Percentiles rank a stretch among this genome's conserved stretches.
Conservation (phyloP, 1,140 invertebrate genomes). For the Bombus soroeensis region DNA sequence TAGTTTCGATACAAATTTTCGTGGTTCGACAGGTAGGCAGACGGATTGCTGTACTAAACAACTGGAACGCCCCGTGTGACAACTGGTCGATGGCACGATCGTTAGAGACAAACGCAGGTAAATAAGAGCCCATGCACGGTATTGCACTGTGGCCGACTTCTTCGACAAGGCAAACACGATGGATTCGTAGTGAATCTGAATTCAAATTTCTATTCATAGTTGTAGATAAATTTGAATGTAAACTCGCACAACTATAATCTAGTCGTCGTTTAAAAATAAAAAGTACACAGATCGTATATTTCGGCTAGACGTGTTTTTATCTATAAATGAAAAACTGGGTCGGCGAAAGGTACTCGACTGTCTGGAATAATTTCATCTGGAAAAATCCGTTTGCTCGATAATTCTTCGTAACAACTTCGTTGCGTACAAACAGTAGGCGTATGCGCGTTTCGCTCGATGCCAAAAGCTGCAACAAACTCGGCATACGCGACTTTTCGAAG, state of each 20-base stretch:
- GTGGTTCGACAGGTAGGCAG: neutral
- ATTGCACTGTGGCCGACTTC: neutral
- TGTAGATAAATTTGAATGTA: neutral
- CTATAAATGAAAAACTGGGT: neutral
- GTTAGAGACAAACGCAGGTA: constrained; percentile 3
- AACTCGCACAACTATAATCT: neutral
- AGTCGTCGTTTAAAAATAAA: neutral
- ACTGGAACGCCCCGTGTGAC: neutral
- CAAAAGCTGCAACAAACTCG: neutral
- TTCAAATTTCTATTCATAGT: neutral
- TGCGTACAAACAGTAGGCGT: neutral
- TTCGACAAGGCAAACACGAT: neutral
- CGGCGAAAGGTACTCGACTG: neutral
- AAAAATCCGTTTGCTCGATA: neutral
- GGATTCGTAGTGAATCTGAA: neutral
- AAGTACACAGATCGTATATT: too few relatives aligned
- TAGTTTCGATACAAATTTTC: neutral
- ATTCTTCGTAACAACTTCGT: neutral
- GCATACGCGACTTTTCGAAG: constrained; percentile 2
- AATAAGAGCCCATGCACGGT: constrained; percentile 25
- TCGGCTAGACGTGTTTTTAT: neutral
- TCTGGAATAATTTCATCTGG: neutral
- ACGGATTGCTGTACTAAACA: neutral
- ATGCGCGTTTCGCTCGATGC: neutral
- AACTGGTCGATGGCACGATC: constrained; percentile 5